Percentiles rank a stretch among this genome's conserved stretches.
Conservation (phyloP, 2,888 invertebrate species). For the Aricia artaxerxes region DNA sequence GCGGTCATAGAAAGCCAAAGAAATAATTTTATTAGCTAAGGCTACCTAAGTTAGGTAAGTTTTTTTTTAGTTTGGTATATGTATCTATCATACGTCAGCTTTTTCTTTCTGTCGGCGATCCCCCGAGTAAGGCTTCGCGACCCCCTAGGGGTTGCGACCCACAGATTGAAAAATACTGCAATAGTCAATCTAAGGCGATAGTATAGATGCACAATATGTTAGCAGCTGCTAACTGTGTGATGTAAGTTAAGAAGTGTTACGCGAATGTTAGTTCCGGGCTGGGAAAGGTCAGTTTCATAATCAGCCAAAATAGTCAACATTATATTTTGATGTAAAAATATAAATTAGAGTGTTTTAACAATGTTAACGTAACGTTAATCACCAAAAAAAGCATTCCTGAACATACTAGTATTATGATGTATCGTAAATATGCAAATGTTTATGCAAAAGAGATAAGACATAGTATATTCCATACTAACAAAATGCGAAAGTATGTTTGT, state of each 20-base stretch:
- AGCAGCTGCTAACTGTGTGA: slow-evolving; percentile 37
- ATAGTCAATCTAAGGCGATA: background rate
- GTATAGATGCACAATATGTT: background rate
- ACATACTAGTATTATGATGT: background rate
- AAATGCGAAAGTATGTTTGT: too few relatives aligned
- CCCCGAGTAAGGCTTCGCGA: too few relatives aligned
- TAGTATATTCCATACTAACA: background rate
- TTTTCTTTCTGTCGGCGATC: too few relatives aligned
- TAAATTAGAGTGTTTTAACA: background rate
- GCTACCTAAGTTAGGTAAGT: too few relatives aligned
- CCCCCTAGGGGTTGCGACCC: too few relatives aligned
- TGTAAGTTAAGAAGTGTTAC: slow-evolving; percentile 45
- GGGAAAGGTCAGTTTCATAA: slow-evolving; percentile 50
- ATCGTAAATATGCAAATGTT: background rate
- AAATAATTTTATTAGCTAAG: too few relatives aligned
- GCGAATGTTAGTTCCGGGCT: slow-evolving; percentile 46
- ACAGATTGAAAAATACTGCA: too few relatives aligned
- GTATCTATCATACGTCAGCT: too few relatives aligned
- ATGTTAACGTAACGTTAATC: background rate
- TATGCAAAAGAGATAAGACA: background rate
- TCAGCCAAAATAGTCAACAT: slow-evolving; percentile 28
- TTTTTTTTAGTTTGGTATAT: too few relatives aligned
- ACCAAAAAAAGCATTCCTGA: background rate
- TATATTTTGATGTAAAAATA: slow-evolving; percentile 10
- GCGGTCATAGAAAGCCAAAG: too few relatives aligned